Evolutionary conservation across 2,797 vertebrate genomes (phyloP).

Genomic region (Luscinia megarhynchos): DNA sequence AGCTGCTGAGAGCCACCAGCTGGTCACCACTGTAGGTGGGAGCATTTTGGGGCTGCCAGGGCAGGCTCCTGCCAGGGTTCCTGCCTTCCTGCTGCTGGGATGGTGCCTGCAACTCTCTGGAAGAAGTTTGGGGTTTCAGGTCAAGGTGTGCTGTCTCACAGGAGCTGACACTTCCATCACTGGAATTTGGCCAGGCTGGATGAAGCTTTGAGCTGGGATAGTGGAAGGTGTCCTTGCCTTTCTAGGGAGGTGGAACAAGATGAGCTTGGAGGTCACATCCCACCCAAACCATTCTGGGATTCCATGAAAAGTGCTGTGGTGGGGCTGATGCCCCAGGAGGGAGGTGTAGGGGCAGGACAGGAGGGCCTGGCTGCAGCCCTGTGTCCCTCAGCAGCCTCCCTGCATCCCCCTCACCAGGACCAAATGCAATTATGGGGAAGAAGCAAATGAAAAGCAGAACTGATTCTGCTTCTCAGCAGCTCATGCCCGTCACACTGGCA

Average conservation of each 20-base stretch:
- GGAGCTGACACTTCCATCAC: neutral
- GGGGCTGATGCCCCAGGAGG: neutral
- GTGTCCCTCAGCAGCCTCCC: neutral
- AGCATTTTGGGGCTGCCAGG: neutral
- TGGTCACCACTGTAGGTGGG: fast-evolving
- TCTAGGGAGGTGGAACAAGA: neutral
- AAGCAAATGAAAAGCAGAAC: neutral
- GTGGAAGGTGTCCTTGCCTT: neutral
- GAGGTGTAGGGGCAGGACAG: too few relatives aligned
- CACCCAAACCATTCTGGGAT: neutral
- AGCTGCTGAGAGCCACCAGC: neutral
- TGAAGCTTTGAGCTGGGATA: neutral
- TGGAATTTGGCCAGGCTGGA: neutral
- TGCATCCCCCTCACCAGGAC: neutral
- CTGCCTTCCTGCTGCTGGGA: neutral
- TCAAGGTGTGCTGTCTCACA: fast-evolving
- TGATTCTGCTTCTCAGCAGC: neutral
- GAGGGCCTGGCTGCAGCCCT: neutral
- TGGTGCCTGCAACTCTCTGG: neutral
- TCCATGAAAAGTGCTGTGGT: neutral
- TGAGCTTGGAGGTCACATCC: neutral
- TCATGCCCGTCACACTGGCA: fast-evolving
- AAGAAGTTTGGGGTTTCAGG: neutral
- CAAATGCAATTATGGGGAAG: neutral
- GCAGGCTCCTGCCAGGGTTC: neutral